Percentiles rank a stretch among this genome's conserved stretches.
phyloP scores from a whole-genome alignment of 2,888 invertebrate genomes.

The Acholoe squamosa region DNA sequence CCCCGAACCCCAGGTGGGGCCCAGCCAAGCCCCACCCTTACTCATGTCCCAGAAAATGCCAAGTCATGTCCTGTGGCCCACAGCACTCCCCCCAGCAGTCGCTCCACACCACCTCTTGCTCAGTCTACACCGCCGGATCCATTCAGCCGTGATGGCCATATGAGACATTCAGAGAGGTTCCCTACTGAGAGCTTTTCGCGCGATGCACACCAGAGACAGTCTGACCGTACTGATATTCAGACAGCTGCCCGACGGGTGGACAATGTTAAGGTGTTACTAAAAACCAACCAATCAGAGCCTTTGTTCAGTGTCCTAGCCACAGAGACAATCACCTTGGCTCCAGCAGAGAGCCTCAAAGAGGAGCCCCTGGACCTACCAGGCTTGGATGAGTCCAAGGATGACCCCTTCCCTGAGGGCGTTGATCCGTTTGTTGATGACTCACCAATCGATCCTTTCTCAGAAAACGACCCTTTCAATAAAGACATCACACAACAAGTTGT shows the following conservation, averaged over 20 bases:
- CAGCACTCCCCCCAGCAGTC: constrained; percentile 2
- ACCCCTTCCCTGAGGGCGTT: constrained; percentile 56
- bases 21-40: constrained; percentile 28
- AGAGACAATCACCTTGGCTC: constrained; percentile 45
- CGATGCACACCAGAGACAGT: constrained; percentile 48
- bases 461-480: constrained; percentile 57
- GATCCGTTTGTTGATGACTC: constrained; percentile 56
- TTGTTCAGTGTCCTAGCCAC: constrained; percentile 57
- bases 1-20: constrained; percentile 58
- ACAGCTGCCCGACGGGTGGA: constrained; percentile 43
- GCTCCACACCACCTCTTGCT: not conserved
- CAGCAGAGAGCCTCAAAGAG: not conserved
- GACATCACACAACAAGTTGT: constrained; percentile 44
- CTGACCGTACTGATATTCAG: constrained; percentile 39
- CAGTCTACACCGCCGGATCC: constrained; percentile 4
- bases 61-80: not conserved
- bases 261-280: constrained; percentile 51
- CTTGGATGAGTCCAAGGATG: not conserved
- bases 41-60: constrained; percentile 49
- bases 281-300: constrained; percentile 48
- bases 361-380: not conserved
- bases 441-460: constrained; percentile 55
- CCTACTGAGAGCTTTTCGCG: constrained; percentile 37
- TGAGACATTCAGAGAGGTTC: constrained; percentile 47
- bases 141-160: constrained; percentile 30